Evolutionary conservation across 2,888 invertebrate genomes (phyloP).

Genomic region (Eristalis arbustorum): DNA sequence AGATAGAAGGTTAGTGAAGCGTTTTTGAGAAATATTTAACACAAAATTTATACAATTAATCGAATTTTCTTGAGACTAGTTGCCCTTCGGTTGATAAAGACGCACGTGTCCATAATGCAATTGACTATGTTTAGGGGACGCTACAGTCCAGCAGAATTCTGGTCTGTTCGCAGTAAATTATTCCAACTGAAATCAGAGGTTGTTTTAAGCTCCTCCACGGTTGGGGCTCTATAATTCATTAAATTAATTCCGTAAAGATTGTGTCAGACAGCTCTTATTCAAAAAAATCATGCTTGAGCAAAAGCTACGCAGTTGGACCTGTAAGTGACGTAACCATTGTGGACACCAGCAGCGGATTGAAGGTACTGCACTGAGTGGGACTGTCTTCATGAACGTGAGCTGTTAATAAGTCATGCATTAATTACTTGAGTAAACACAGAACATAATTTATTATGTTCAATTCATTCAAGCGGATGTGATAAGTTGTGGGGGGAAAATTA

Average conservation of each 20-base stretch:
- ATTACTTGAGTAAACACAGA: neutral
- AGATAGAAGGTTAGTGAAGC: neutral
- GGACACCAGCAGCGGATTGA: neutral
- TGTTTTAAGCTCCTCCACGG: neutral
- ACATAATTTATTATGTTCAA: neutral
- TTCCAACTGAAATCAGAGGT: too few species aligned
- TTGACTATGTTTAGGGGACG: neutral
- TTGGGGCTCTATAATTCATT: neutral
- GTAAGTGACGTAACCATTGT: neutral
- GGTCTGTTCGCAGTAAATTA: too few species aligned
- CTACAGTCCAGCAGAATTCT: neutral
- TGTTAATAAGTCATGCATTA: neutral
- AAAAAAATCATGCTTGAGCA: neutral
- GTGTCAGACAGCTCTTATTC: neutral
- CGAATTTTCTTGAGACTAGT: neutral
- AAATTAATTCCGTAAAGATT: neutral
- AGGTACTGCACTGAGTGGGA: neutral
- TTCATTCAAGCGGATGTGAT: neutral
- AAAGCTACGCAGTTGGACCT: neutral
- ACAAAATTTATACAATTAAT: neutral
- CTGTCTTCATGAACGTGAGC: neutral
- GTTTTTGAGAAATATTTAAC: neutral
- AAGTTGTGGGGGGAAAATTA: neutral
- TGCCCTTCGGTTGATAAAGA: neutral
- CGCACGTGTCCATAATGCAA: neutral